Base-by-base conservation (phyloP, 2,113 vertebrate genomes). In the Dicentrarchus labrax region DNA sequence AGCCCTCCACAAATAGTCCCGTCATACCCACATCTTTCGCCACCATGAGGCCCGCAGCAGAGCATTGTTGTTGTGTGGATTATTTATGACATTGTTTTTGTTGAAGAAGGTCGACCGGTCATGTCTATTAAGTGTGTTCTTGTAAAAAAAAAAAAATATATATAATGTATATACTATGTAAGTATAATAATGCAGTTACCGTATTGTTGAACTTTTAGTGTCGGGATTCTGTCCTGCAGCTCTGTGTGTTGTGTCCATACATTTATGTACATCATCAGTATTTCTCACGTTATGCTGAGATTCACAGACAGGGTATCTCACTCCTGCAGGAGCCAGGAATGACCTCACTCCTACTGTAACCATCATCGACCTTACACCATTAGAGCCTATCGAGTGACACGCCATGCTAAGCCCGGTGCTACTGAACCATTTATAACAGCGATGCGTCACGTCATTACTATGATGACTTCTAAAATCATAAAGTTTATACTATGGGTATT, bases 381-480 rank as follows among this genome's bases (percentile, higher is more conserved):
- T 85, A 89, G 72, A 78, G 82, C 91, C 91, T 92, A 87, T 94
- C 91, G 39, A 78, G 78, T 93, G 88, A 85, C 91, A 71, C 38
- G 57, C 68, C 75, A 67, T 17, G 47, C 87, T 88, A 87, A 90
- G 85, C 82, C 82, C 5, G 71, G 67, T 64, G 86, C 87, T 93
- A 90, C 87, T 71, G 80, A 78, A 83, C 85, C 94, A 91, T 93
- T 90, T 91, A 92, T 94, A 94, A 86, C 90, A 53, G 24, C 54
- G n/a, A 79, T 45, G 73, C 80, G 65, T 87, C 76, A 73, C 73
- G 53, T 77, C 70, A 78, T 77, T 85, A 77, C 74, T 71, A 85
- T 65, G 83, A 86, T 79, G 82, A 86, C 78, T 57, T 69, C 67
- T 78, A 53, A 88, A 85, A 90, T 92, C 70, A 87, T 90, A 74